Conservation (phyloP, 37 sponge, comb jelly and placozoan genomes). For the Aplysina aerophoba region DNA sequence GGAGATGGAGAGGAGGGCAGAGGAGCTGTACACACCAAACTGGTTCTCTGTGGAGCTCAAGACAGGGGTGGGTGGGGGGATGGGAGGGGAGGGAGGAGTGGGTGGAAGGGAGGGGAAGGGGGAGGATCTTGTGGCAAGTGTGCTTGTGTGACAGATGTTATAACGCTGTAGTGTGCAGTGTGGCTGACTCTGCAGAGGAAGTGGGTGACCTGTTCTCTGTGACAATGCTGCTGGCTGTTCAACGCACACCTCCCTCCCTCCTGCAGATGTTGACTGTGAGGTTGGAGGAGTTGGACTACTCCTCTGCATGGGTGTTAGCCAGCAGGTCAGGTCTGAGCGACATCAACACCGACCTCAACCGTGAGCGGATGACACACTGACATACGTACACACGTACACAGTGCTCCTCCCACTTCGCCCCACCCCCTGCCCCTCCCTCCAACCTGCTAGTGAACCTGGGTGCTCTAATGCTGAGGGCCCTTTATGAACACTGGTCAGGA, state of each 20-base stretch:
- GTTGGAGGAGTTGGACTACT: constrained; percentile 74
- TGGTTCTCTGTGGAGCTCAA: constrained; percentile 95
- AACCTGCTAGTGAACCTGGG: constrained; percentile 77
- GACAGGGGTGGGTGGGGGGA: constrained; percentile 95
- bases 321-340: constrained; percentile 30
- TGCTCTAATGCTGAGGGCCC: constrained; percentile 67
- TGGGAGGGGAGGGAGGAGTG: too few species aligned
- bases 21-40: constrained; percentile 84
- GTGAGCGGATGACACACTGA: too few species aligned
- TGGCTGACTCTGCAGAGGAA: too few species aligned
- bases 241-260: background rate
- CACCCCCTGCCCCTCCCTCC: too few species aligned
- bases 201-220: too few species aligned
- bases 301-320: constrained; percentile 72
- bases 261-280: constrained; percentile 65
- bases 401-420: too few species aligned
- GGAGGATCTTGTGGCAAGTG: too few species aligned
- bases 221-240: too few species aligned
- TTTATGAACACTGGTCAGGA: constrained; percentile 81
- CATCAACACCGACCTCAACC: constrained; percentile 47
- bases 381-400: too few species aligned
- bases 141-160: too few species aligned
- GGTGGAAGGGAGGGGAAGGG: too few species aligned
- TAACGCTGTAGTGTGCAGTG: too few species aligned
- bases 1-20: constrained; percentile 66